These are phyloP conservation scores for Sakesphorus luctuosus DNA, from an alignment of 2,113 vertebrate genomes.

Conservation along the genomic window DNA sequence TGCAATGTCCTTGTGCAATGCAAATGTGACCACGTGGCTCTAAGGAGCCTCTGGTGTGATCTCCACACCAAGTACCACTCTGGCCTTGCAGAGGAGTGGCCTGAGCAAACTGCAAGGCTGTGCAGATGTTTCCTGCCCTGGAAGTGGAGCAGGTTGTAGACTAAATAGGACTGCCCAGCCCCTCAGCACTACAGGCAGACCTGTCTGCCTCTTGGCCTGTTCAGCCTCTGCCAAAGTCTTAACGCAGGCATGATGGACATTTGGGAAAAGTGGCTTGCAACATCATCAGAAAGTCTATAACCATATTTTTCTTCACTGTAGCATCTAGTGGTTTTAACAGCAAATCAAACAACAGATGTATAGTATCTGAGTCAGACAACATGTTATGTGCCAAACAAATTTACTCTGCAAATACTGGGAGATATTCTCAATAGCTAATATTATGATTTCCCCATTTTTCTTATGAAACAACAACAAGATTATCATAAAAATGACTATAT, in stretches of 20 bases:
- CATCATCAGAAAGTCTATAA: not conserved
- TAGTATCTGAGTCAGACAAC: not conserved
- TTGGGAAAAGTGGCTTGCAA: not conserved
- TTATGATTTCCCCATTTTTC: not conserved
- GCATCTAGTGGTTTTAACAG: not conserved
- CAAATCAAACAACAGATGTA: slow-evolving; percentile 1
- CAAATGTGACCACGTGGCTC: not conserved
- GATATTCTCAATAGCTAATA: not conserved
- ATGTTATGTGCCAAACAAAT: not conserved
- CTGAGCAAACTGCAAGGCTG: not conserved
- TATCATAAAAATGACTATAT: not conserved
- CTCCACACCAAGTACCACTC: not conserved
- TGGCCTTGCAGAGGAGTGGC: not conserved
- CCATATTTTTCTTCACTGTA: not conserved
- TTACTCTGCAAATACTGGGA: not conserved
- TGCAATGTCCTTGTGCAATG: too few species aligned
- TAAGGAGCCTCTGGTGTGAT: fast-evolving
- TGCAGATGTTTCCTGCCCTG: not conserved
- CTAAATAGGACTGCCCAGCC: not conserved
- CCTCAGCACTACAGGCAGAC: not conserved
- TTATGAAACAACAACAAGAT: not conserved
- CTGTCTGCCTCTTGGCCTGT: not conserved
- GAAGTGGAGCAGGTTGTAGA: not conserved
- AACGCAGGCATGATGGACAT: not conserved
- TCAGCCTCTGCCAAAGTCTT: not conserved